Base-by-base conservation (phyloP, 2,888 invertebrate genomes). In the Urechis unicinctus region DNA sequence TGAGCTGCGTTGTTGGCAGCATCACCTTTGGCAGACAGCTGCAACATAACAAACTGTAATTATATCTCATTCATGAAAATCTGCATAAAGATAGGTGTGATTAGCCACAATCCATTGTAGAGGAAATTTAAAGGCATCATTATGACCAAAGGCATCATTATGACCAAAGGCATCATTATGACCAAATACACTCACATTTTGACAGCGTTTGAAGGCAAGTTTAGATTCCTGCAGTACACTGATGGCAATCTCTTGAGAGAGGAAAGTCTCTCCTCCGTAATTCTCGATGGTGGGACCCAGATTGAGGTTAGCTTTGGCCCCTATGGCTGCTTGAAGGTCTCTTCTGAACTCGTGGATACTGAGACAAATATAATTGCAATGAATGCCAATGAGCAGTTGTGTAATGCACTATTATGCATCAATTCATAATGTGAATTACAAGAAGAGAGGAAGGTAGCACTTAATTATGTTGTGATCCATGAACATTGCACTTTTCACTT, bases 171-270 rank as follows among this genome's bases (percentile, higher is more conserved):
- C n/a, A n/a, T n/a, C n/a, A n/a, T n/a, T n/a, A n/a, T n/a, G n/a
- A n/a, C n/a, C n/a, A n/a, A n/a, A n/a, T n/a, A n/a, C n/a, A 36
- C 36, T 9, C 73, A 89, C 87, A 70, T 88, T 81, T 61, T 89
- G 87, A 74, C 94, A 94, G 58, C 96, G 82, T 64, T 88, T 86
- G 66, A 96, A 89, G 0, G 95, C 92, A 41, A 88, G 85, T 78
- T 91, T 91, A 1, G 91, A 88, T 71, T 93, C 90, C 73, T 90
- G 91, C 43, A 98, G 80, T 71, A 97, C 84, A 68, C 86, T 89
- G 63, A 93, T 90, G 0, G 94, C 94, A 2, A 96, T 83, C 73
- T 93, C 91, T 77, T 96, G 95, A 1, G 94, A 94, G 0, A 98
- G 83, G 59, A 76, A 77, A 3, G 74, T 97, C 80, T 98, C 96